Conservation (phyloP, 2,113 vertebrate genomes). For the Dryoscopus gambensis region DNA sequence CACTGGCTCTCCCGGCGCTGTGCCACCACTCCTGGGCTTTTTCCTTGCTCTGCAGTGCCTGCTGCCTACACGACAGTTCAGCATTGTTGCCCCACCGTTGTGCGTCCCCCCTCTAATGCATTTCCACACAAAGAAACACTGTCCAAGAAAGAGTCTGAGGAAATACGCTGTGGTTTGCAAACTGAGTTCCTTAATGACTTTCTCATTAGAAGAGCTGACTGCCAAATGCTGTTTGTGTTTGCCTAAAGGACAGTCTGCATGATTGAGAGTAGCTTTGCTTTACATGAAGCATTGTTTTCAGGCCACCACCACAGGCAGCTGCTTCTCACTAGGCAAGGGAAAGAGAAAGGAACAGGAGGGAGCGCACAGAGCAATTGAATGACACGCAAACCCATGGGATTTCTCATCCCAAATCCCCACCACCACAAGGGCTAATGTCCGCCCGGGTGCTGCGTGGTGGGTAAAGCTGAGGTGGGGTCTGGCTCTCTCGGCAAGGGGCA, state of each 20-base stretch:
- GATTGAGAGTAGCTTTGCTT: not conserved
- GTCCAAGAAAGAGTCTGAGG: constrained; percentile 30
- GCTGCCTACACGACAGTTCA: fast-evolving
- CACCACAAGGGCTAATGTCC: not conserved
- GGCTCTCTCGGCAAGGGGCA: fast-evolving
- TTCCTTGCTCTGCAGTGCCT: fast-evolving
- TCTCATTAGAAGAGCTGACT: constrained; percentile 29
- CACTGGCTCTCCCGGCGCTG: not conserved
- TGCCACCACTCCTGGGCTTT: not conserved
- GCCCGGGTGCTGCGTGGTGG: fast-evolving
- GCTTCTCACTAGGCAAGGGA: not conserved
- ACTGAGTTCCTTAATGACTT: constrained; percentile 46
- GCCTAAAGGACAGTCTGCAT: not conserved
- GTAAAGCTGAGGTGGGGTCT: not conserved
- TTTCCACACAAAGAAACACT: not conserved
- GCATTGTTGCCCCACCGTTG: not conserved
- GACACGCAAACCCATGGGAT: not conserved
- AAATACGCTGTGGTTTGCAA: constrained; percentile 14
- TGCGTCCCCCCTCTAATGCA: fast-evolving
- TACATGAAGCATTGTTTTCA: not conserved
- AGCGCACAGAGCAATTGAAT: fast-evolving
- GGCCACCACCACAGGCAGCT: constrained; percentile 11
- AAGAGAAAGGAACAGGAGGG: not conserved
- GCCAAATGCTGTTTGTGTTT: constrained; percentile 34
- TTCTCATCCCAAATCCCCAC: not conserved